Percentiles rank a stretch among this genome's conserved stretches.
Evolutionary conservation across 2,113 vertebrate species (phyloP).

Genomic region (Pelmatolapia mariae): DNA sequence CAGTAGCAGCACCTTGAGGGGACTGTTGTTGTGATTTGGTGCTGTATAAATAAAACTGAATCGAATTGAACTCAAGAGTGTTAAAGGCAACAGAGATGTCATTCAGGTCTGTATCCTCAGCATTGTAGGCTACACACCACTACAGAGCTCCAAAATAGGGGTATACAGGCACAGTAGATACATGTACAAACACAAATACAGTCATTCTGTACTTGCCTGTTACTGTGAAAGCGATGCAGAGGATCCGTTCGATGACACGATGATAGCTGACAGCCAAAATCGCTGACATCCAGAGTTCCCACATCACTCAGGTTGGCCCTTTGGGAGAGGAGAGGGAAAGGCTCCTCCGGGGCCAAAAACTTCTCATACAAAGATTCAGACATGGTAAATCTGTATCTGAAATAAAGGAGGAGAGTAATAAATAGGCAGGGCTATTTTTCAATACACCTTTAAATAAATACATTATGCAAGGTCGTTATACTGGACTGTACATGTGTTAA

Average conservation of each 20-base stretch:
- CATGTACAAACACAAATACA: neutral
- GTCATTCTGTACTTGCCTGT: conserved; percentile 71
- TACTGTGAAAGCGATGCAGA: conserved; percentile 88
- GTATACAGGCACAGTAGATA: neutral
- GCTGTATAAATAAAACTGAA: neutral
- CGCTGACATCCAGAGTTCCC: conserved; percentile 88
- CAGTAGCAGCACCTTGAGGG: neutral
- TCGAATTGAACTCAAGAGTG: neutral
- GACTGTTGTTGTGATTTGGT: neutral
- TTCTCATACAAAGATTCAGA: conserved; percentile 86
- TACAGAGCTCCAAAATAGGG: neutral
- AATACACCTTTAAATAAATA: neutral
- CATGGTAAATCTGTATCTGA: conserved; percentile 56
- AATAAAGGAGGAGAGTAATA: neutral
- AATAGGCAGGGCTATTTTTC: neutral
- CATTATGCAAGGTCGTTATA: neutral
- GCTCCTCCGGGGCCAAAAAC: conserved; percentile 91
- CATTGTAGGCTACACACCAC: neutral
- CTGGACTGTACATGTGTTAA: neutral
- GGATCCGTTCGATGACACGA: conserved; percentile 95
- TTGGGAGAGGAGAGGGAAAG: conserved; percentile 84
- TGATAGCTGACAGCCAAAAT: conserved; percentile 91
- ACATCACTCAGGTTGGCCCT: conserved; percentile 86
- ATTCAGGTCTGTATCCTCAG: neutral
- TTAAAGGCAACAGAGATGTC: neutral